These are phyloP conservation scores for Montipora foliosa DNA, from an alignment of 64 coral and sea anemone species.

Conservation along the genomic window DNA sequence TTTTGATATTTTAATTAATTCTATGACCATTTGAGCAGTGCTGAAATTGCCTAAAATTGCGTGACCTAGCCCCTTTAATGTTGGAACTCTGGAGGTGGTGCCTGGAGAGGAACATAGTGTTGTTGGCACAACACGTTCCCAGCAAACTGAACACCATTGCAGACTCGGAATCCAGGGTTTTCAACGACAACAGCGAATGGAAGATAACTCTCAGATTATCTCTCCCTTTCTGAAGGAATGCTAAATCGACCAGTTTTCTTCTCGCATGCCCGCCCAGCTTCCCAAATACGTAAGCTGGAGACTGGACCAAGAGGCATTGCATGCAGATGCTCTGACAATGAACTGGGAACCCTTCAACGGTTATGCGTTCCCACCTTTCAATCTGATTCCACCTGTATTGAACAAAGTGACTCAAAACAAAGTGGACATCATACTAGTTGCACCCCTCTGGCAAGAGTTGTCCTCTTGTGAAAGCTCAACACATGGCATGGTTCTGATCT, in stretches of 20 bases:
- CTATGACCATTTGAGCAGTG: too few species aligned
- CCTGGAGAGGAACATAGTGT: conserved; percentile 9
- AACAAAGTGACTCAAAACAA: conserved; percentile 3
- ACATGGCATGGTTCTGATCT: too few species aligned
- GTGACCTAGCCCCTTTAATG: too few species aligned
- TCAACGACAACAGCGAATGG: conserved; percentile 1
- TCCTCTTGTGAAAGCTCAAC: background rate
- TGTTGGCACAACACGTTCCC: conserved; percentile 22
- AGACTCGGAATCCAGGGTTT: background rate
- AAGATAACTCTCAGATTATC: background rate
- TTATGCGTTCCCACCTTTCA: conserved; percentile 28
- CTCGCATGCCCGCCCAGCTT: background rate
- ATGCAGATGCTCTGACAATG: conserved; percentile 20
- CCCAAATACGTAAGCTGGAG: background rate
- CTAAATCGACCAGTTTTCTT: background rate
- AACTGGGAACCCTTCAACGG: conserved; percentile 27
- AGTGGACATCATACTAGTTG: too few species aligned
- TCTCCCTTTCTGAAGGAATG: background rate
- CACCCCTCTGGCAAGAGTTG: background rate
- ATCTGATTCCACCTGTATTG: background rate
- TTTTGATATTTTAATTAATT: too few species aligned
- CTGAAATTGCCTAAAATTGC: too few species aligned
- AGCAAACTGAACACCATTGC: conserved; percentile 3
- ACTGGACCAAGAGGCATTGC: background rate
- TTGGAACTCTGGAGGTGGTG: conserved; percentile 9